phyloP scores from a whole-genome alignment of 1,140 invertebrate species.

The Pygmarrhopalites habei region DNA sequence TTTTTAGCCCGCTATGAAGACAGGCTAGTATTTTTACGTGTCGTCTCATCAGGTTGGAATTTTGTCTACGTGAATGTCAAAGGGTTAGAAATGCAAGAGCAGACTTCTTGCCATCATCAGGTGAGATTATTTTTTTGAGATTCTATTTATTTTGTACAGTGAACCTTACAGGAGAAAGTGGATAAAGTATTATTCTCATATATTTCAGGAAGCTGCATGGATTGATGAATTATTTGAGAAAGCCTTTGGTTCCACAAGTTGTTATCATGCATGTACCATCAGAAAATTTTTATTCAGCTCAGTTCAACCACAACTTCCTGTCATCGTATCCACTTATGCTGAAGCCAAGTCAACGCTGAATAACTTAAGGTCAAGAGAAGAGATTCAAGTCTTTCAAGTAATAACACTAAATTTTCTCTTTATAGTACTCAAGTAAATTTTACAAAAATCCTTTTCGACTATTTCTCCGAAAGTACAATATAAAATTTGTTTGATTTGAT shows the following conservation, averaged over 20 bases:
- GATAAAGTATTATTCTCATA: too few relatives aligned
- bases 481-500: too few relatives aligned
- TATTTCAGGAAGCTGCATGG: neutral
- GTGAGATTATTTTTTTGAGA: conserved; percentile 11
- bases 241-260: neutral
- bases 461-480: too few relatives aligned
- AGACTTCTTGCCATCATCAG: conserved; percentile 39
- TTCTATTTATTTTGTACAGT: neutral
- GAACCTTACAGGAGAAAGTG: neutral
- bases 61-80: conserved; percentile 33
- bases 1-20: conserved; percentile 36
- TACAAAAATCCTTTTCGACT: too few relatives aligned
- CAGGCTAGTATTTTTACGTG: conserved; percentile 30
- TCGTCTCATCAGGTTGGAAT: conserved; percentile 29
- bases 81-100: conserved; percentile 39
- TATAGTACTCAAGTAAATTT: too few relatives aligned
- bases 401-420: too few relatives aligned
- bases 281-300: neutral
- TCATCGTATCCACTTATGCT: conserved; percentile 28
- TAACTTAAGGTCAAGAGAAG: conserved; percentile 10
- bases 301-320: neutral
- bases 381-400: conserved; percentile 17
- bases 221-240: neutral
- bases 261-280: neutral
- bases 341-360: conserved; percentile 30